Evolutionary conservation across 2,888 invertebrate genomes (phyloP).

Genomic region (Nephrotoma guestfalica): DNA sequence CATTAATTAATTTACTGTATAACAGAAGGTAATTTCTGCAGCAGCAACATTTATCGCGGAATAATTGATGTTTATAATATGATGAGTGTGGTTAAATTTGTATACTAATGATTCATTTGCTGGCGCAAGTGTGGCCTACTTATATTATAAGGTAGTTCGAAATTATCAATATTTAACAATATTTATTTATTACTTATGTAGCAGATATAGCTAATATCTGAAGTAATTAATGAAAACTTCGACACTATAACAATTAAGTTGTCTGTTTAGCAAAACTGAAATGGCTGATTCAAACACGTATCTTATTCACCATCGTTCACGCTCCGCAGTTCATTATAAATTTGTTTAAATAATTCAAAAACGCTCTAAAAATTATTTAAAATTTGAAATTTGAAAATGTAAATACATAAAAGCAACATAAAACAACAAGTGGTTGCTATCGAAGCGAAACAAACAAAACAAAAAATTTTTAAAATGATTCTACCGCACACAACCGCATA

Average conservation of each 20-base stretch:
- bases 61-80: not conserved
- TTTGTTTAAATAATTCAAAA: not conserved
- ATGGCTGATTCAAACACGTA: too few relatives aligned
- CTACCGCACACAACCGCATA: not conserved
- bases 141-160: not conserved
- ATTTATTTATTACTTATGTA: too few relatives aligned
- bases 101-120: not conserved
- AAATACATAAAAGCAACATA: not conserved
- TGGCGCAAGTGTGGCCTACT: not conserved
- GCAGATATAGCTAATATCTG: too few relatives aligned
- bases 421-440: not conserved
- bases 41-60: not conserved
- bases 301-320: too few relatives aligned
- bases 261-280: too few relatives aligned
- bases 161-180: not conserved
- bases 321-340: not conserved
- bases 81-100: not conserved
- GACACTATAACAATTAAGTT: too few relatives aligned
- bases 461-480: not conserved
- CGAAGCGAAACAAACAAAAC: not conserved
- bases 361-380: not conserved
- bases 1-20: not conserved
- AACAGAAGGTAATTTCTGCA: not conserved
- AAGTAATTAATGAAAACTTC: too few relatives aligned
- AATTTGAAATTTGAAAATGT: not conserved